Percentiles rank a stretch among this genome's conserved stretches.
Evolutionary conservation across 2,113 vertebrate genomes (phyloP).

Genomic region (Thymallus thymallus): DNA sequence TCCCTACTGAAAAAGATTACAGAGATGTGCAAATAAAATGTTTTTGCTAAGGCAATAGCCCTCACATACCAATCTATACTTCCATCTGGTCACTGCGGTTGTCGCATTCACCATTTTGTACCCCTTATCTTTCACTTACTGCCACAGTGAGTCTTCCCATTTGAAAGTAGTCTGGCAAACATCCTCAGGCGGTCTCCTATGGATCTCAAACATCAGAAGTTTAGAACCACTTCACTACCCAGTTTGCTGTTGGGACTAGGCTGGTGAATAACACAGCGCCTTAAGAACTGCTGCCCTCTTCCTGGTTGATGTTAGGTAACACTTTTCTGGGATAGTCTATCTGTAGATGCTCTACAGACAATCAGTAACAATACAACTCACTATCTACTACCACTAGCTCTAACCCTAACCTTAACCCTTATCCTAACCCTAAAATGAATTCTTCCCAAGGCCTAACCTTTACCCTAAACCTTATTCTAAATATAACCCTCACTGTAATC

Average conservation of each 20-base stretch:
- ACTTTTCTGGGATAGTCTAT: no score
- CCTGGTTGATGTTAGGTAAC: constrained; percentile 6
- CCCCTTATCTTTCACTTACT: constrained; percentile 43
- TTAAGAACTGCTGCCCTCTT: neutral
- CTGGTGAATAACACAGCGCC: constrained; percentile 24
- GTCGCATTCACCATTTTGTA: constrained; percentile 27
- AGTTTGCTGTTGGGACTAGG: constrained; percentile 26
- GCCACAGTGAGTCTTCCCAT: constrained; percentile 38
- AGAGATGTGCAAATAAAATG: no score
- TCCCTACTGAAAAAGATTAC: no score
- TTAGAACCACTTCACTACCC: constrained; percentile 12
- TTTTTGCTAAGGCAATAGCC: constrained; percentile 56
- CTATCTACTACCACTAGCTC: no score
- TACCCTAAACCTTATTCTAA: no score
- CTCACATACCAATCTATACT: constrained; percentile 65
- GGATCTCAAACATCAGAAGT: constrained; percentile 24
- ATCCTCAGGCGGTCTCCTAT: constrained; percentile 35
- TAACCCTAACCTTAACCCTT: no score
- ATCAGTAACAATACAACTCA: no score
- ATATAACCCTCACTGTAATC: no score
- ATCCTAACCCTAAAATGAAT: no score
- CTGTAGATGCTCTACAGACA: no score
- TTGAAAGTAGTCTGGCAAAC: constrained; percentile 37
- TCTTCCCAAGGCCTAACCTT: no score
- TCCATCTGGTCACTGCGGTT: constrained; percentile 52